phyloP scores from a whole-genome alignment of 2,797 vertebrate genomes.

The Coreius guichenoti region DNA sequence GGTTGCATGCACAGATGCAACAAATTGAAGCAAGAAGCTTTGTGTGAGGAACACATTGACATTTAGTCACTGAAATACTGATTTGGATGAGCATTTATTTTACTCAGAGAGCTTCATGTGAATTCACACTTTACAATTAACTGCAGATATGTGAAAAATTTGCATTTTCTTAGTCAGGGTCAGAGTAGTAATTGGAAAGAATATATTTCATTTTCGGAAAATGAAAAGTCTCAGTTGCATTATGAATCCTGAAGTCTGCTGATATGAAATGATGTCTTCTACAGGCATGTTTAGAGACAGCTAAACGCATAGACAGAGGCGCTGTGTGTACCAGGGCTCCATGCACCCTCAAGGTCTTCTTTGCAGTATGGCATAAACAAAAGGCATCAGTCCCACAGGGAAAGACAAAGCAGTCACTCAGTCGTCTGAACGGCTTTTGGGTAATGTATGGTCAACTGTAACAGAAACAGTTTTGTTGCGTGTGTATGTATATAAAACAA shows the following conservation, averaged over 20 bases:
- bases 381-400: slow-evolving; percentile 30
- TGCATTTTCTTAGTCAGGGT: background rate
- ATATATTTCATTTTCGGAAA: background rate
- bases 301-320: slow-evolving; percentile 28
- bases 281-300: slow-evolving; percentile 15
- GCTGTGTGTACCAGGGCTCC: slow-evolving; percentile 46
- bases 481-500: background rate
- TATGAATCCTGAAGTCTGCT: background rate
- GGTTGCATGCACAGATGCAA: background rate
- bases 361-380: slow-evolving; percentile 35
- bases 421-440: slow-evolving; percentile 25
- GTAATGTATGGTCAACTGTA: background rate
- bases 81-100: background rate
- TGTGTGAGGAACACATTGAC: background rate
- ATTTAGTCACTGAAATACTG: background rate
- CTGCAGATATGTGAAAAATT: slow-evolving; percentile 1
- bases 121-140: background rate
- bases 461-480: slow-evolving; percentile 16
- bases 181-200: background rate
- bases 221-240: background rate
- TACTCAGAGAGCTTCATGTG: background rate
- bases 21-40: background rate
- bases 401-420: slow-evolving; percentile 44
- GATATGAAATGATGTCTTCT: background rate
- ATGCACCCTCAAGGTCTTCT: slow-evolving; percentile 46